Base-by-base conservation (phyloP, 2,888 invertebrate species). In the Dicranocentrus wangi region DNA sequence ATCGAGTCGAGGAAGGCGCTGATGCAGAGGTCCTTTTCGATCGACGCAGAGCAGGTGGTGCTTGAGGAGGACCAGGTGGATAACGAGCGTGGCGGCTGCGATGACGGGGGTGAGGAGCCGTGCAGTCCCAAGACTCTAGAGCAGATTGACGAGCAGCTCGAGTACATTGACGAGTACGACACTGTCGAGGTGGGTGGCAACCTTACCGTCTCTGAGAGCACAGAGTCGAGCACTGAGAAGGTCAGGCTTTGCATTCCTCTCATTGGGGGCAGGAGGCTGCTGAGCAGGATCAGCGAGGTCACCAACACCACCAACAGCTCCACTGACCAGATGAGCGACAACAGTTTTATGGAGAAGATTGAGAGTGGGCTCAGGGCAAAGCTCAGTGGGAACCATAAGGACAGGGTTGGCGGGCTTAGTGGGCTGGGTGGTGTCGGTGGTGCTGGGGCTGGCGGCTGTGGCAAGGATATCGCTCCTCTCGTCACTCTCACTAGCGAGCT, bases 401-500 rank as follows among this genome's bases (percentile, higher is more conserved):
- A 25, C 1, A 32, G 21, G 63, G 55, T 19, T 25, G 32, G 23
- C n/a, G 19, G 39, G 5, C n/a, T 3, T 17, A 32, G 5, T 32
- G 32, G 32, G 32, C 5, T 32, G 32, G 32, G 5, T 32, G n/a
- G n/a, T n/a, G 32, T 2, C 7, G 63, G 63, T 63, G 28, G 39
- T 63, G 28, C 42, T 3, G 76, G 68, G 7, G 82, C 73, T 27
- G 28, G 73, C 2, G 69, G 63, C 23, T 80, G 76, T 1, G 70
- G 77, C 13, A 39, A 72, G 0, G 75, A 58, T 5, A 25, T 73
- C 23, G 85, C 86, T 8, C 86, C 86, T 1, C 65, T 85, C 0
- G 85, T 85, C 0, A 86, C 86, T 7, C 70, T 86, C 15, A 86
- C 86, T 10, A 80, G 80, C 53, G 86, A 86, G 60, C 60, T 86